Conservation (phyloP, 2,113 vertebrate species). For the Cinclus mexicanus region DNA sequence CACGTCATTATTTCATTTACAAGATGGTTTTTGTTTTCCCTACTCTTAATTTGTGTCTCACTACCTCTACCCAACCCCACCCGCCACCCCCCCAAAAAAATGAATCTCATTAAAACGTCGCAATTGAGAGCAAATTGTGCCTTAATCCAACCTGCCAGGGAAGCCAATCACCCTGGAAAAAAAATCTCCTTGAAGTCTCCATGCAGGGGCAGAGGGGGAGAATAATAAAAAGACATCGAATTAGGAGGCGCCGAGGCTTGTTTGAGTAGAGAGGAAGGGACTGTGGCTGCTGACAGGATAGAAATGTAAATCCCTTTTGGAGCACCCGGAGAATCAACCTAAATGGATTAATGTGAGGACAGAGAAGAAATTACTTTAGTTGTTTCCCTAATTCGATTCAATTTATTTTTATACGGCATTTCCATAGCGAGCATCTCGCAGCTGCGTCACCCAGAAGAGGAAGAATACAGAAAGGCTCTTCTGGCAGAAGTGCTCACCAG, state of each 20-base stretch:
- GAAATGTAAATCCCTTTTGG: neutral
- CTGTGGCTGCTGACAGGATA: neutral
- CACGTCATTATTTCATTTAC: constrained; percentile 25
- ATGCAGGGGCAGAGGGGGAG: neutral
- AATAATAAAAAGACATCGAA: neutral
- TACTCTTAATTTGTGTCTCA: neutral
- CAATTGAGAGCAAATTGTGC: neutral
- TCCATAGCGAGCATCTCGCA: neutral
- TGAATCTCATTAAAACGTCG: neutral
- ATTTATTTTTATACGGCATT: neutral
- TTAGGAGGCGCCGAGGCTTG: neutral
- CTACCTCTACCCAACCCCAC: rapidly evolving
- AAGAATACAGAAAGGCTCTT: neutral
- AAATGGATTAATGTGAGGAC: neutral
- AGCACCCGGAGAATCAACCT: constrained; percentile 19
- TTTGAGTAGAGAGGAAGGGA: neutral
- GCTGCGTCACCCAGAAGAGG: neutral
- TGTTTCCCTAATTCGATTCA: neutral
- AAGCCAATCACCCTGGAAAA: constrained; percentile 4
- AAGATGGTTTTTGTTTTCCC: neutral
- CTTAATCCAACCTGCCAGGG: constrained; percentile 32
- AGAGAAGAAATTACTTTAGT: neutral
- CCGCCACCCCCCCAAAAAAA: neutral
- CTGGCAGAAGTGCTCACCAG: neutral
- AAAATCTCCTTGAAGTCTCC: constrained; percentile 30